These are phyloP conservation scores for Apis mellifera DNA, from an alignment of 1,140 invertebrate species.

Conservation along the genomic window DNA sequence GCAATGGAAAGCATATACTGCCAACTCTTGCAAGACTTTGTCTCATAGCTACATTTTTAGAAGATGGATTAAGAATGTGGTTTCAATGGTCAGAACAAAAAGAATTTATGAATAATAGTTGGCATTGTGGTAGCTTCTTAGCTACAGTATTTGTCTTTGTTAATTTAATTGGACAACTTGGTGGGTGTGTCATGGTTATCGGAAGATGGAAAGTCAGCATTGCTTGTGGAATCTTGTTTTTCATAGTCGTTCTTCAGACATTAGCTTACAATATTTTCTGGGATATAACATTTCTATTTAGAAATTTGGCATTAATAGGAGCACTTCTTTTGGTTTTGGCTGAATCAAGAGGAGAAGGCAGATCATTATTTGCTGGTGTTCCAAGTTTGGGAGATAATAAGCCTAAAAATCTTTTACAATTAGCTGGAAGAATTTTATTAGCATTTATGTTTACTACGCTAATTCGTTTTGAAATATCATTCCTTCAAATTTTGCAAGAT, in stretches of 20 bases:
- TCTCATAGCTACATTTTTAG: slow-evolving; percentile 99
- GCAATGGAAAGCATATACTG: slow-evolving; percentile 95
- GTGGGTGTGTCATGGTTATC: slow-evolving; percentile 97
- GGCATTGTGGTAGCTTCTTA: slow-evolving; percentile 97
- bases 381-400: slow-evolving; percentile 98
- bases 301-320: slow-evolving; percentile 98
- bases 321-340: slow-evolving; percentile 96
- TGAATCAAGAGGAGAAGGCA: slow-evolving; percentile 95
- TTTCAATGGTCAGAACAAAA: slow-evolving; percentile 99
- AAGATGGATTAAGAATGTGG: slow-evolving; percentile 99
- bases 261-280: slow-evolving; percentile 99
- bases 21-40: slow-evolving; percentile 97
- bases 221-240: slow-evolving; percentile 97
- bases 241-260: slow-evolving; percentile 97
- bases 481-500: slow-evolving; percentile 91
- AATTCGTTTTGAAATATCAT: slow-evolving; percentile 95
- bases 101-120: slow-evolving; percentile 98
- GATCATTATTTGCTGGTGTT: slow-evolving; percentile 98
- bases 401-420: slow-evolving; percentile 98
- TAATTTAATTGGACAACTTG: slow-evolving; percentile 97
- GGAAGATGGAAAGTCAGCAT: slow-evolving; percentile 95
- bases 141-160: slow-evolving; percentile 95
- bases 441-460: slow-evolving; percentile 99
- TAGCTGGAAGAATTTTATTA: slow-evolving; percentile 96
- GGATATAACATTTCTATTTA: slow-evolving; percentile 97